Base-by-base conservation (phyloP, 1,140 invertebrate genomes). In the Orchesella cincta region DNA sequence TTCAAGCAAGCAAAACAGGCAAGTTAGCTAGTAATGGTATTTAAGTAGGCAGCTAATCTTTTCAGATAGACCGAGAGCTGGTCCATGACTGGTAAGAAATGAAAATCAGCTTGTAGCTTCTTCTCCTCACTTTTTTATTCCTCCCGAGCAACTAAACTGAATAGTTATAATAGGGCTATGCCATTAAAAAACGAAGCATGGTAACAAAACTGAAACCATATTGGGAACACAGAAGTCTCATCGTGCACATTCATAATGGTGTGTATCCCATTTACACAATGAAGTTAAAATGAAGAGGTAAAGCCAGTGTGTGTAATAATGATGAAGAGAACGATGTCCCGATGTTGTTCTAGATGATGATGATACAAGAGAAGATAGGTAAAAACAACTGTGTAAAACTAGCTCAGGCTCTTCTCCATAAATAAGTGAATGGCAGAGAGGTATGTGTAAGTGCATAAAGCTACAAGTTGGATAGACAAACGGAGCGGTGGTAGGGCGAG, bases 291-390 rank as follows among this genome's bases (percentile, higher is more conserved):
- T 46, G 39, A 46, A 20, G 8, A 46, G 39, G 39, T 46, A 46
- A 46, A 46, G 39, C 20, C 8, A 46, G 39, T 46, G 39, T 12
- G 39, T 57, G 52, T 57, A 57, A 57, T 57, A 57, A 57, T 57
- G 23, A 57, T 57, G 14, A 26, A 18, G 52, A 57, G 23, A 26
- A 23, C 23, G 62, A 31, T 67, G 28, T 46, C 20, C 39, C 33
- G 26, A 67, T 67, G 62, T 67, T 33, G 31, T 67, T 31, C 62
- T 67, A 31, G 62, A 67, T 67, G 62, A 31, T 8, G 31, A 67
- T 67, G 62, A 67, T 67, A 67, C 62, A 67, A 67, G 62, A 31
- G 33, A 67, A 29, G 62, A 67, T 67, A 67, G 31, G 8, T 29
- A 31, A 33, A 67, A 29, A 67, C 31, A 67, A 29, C 8, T 33